Conservation (phyloP, 1,140 invertebrate genomes). For the Caerostris extrusa region DNA sequence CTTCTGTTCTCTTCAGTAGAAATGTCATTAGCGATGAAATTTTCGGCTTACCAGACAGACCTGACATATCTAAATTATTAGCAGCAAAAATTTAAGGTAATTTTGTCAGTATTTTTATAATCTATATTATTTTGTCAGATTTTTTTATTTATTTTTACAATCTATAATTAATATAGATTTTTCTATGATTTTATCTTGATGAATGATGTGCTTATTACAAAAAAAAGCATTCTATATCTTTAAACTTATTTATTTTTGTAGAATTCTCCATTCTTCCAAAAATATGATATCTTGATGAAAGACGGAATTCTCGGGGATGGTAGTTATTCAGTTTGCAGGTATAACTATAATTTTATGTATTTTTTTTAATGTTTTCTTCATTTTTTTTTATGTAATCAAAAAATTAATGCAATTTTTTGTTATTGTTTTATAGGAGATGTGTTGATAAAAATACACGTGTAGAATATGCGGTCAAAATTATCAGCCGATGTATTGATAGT, state of each 20-base stretch:
- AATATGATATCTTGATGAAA: constrained; percentile 88
- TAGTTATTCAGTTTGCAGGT: constrained; percentile 91
- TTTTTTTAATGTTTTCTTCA: background rate
- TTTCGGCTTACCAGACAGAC: constrained; percentile 83
- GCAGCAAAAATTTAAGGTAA: constrained; percentile 82
- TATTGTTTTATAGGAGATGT: constrained; percentile 85
- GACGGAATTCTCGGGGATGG: constrained; percentile 91
- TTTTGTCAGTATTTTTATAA: background rate
- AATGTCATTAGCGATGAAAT: constrained; percentile 91
- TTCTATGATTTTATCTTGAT: no score
- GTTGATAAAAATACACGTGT: constrained; percentile 87
- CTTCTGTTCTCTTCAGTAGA: constrained; percentile 93
- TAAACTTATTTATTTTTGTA: constrained; percentile 80
- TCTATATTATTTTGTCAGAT: background rate
- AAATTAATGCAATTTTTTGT: background rate
- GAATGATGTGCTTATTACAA: background rate
- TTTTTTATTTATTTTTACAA: background rate
- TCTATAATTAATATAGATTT: background rate
- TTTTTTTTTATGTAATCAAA: background rate
- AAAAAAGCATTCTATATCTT: background rate
- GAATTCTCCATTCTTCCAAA: constrained; percentile 92
- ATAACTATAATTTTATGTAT: background rate
- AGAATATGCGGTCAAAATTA: constrained; percentile 95
- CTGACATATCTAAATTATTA: constrained; percentile 82
- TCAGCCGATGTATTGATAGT: constrained; percentile 89